These are phyloP conservation scores for Etheostoma perlongum DNA, from an alignment of 2,797 vertebrate species.

Conservation along the genomic window DNA sequence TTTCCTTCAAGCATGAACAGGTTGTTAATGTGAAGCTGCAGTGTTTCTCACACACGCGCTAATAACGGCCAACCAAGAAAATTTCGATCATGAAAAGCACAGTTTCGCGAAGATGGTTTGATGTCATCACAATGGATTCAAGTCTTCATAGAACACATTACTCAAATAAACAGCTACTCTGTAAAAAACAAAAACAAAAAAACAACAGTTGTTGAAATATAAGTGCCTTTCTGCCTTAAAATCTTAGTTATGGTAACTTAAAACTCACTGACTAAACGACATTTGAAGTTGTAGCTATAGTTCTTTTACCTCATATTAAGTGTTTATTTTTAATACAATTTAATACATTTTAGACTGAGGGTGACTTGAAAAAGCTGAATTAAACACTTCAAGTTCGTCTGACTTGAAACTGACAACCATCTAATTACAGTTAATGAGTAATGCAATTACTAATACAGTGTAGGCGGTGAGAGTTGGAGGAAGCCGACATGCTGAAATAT, in stretches of 20 bases:
- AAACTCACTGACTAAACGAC: too few species aligned
- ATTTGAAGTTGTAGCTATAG: too few species aligned
- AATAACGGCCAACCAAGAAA: neutral
- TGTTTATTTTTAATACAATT: too few species aligned
- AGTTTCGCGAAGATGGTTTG: neutral
- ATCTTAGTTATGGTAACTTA: too few species aligned
- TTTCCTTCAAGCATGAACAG: constrained; percentile 7
- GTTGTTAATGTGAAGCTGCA: constrained; percentile 22
- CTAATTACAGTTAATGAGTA: neutral
- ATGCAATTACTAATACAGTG: neutral
- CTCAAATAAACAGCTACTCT: too few species aligned
- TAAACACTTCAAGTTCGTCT: neutral
- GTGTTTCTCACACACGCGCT: neutral
- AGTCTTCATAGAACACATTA: neutral
- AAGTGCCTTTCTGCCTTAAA: too few species aligned
- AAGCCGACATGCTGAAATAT: neutral
- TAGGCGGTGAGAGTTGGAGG: neutral
- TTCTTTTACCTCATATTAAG: too few species aligned
- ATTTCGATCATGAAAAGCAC: neutral
- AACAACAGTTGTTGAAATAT: too few species aligned
- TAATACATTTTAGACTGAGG: too few species aligned
- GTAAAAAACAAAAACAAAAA: too few species aligned
- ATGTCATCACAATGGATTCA: neutral
- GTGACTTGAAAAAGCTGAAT: neutral
- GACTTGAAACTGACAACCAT: neutral